Evolutionary conservation across 2,888 invertebrate genomes (phyloP).

Genomic region (Sarcophaga caerulescens): DNA sequence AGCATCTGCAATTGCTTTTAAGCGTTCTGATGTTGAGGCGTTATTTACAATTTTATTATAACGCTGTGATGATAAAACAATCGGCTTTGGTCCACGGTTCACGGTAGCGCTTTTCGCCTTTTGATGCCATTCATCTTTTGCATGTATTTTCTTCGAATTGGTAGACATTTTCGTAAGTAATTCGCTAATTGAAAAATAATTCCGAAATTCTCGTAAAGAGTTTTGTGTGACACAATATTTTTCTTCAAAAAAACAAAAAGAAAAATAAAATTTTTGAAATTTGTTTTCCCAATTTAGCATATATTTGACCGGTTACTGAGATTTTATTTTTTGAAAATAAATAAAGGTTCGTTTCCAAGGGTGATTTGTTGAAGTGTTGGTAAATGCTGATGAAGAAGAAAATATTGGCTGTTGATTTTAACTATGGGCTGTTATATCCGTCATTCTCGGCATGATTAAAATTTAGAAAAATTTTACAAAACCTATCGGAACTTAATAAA

Average conservation of each 20-base stretch:
- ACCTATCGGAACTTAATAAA: too few species aligned
- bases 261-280: neutral
- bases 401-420: neutral
- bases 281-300: conserved; percentile 49
- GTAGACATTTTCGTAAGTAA: conserved; percentile 15
- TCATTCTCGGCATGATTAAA: neutral
- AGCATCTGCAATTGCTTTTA: conserved; percentile 67
- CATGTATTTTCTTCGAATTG: conserved; percentile 10
- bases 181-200: neutral
- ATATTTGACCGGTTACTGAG: conserved; percentile 66
- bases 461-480: neutral
- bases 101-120: neutral
- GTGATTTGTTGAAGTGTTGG: conserved; percentile 19
- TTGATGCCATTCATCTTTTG: neutral
- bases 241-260: neutral
- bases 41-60: conserved; percentile 62
- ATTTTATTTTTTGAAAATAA: conserved; percentile 61
- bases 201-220: neutral
- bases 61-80: conserved; percentile 73
- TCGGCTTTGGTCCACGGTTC: conserved; percentile 65
- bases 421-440: neutral
- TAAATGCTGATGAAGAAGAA: neutral
- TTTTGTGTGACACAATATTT: neutral
- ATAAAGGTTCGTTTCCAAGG: conserved; percentile 60
- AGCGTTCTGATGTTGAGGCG: conserved; percentile 66